Evolutionary conservation across 2,888 invertebrate species (phyloP).

Genomic region (Caprella mutica): DNA sequence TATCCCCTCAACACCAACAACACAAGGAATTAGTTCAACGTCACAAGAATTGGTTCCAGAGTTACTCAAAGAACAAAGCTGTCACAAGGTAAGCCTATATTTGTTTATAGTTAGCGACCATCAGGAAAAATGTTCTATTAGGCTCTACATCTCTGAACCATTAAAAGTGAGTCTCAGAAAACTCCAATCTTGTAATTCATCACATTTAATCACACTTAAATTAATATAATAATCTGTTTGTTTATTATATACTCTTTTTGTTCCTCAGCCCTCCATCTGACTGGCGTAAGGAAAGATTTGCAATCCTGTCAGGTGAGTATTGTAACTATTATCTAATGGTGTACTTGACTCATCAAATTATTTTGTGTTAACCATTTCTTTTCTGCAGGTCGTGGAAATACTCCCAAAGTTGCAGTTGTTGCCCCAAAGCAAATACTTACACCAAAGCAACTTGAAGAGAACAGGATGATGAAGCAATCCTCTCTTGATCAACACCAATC

Average conservation of each 20-base stretch:
- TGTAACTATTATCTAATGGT: background rate
- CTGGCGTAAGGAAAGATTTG: constrained; percentile 13
- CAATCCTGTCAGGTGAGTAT: constrained; percentile 7
- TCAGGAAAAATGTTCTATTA: too few species aligned
- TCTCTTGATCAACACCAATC: background rate
- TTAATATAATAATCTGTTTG: constrained; percentile 3
- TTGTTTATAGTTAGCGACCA: too few species aligned
- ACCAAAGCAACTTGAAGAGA: background rate
- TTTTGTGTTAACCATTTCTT: background rate
- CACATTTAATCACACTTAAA: too few species aligned
- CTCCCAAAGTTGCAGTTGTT: background rate
- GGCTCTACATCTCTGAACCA: too few species aligned
- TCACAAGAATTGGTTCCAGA: constrained; percentile 83
- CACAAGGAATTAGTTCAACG: constrained; percentile 72
- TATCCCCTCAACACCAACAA: constrained; percentile 37
- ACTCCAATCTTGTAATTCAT: too few species aligned
- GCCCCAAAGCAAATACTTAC: too few species aligned
- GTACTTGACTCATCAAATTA: background rate
- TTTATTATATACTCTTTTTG: background rate
- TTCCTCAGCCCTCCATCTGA: constrained; percentile 11
- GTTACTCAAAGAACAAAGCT: constrained; percentile 51
- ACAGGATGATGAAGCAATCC: too few species aligned
- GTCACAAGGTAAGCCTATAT: too few species aligned
- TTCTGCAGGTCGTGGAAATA: background rate
- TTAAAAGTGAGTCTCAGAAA: too few species aligned